Evolutionary conservation across 2,797 vertebrate species (phyloP).

Genomic region (Phalloptychus januarius): DNA sequence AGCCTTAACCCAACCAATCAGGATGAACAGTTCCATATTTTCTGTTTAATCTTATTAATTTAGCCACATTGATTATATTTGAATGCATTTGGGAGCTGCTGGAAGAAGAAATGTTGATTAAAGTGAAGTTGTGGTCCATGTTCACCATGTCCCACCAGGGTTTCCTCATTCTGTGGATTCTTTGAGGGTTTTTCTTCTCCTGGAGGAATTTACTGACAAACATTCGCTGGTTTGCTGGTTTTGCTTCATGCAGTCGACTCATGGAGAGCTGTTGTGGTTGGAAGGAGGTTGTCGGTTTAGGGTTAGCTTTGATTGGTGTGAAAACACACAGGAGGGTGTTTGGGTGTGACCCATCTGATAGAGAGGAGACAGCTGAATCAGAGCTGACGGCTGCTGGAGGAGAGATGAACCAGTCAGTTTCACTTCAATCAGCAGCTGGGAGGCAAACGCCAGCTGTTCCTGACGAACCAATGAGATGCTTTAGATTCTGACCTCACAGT

Average conservation of each 20-base stretch:
- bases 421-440: background rate
- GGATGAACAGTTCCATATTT: background rate
- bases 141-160: slow-evolving; percentile 1
- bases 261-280: slow-evolving; percentile 35
- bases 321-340: slow-evolving; percentile 2
- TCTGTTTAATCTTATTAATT: background rate
- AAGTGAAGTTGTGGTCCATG: slow-evolving; percentile 27
- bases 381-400: slow-evolving; percentile 19
- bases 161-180: slow-evolving; percentile 4
- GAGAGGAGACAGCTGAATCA: background rate
- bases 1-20: slow-evolving; percentile 2
- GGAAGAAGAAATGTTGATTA: slow-evolving; percentile 21
- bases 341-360: slow-evolving; percentile 16
- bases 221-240: slow-evolving; percentile 43
- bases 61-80: background rate
- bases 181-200: slow-evolving; percentile 31
- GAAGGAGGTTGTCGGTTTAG: slow-evolving; percentile 11
- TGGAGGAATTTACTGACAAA: slow-evolving; percentile 25
- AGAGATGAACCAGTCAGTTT: background rate
- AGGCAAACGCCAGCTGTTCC: background rate
- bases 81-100: background rate
- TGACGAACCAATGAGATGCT: background rate
- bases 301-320: slow-evolving; percentile 15
- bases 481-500: background rate
- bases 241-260: slow-evolving; percentile 21